Percentiles rank a stretch among this genome's conserved stretches.
Conservation (phyloP, 2,113 vertebrate genomes). For the Ptilorrhoa leucosticta region DNA sequence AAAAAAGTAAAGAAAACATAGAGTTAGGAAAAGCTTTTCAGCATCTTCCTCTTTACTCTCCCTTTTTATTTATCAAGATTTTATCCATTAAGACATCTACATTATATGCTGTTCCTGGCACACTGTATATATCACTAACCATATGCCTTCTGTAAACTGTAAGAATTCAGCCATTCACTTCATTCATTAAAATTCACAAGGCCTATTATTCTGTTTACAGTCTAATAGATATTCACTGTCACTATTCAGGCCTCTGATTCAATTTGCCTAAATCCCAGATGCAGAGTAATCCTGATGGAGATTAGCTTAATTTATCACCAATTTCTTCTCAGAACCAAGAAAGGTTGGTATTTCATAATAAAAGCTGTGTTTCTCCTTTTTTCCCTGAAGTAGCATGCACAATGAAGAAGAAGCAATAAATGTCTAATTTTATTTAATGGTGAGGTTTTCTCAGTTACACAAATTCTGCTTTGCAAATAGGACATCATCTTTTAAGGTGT, state of each 20-base stretch:
- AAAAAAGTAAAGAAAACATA: background rate
- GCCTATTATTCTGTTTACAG: constrained; percentile 78
- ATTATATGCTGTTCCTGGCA: constrained; percentile 3
- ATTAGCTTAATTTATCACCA: constrained; percentile 84
- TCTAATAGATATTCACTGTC: constrained; percentile 83
- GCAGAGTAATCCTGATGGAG: constrained; percentile 78
- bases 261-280: constrained; percentile 81
- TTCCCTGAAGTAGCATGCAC: background rate
- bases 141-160: constrained; percentile 30
- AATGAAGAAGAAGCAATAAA: background rate
- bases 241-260: constrained; percentile 77
- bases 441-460: background rate
- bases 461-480: background rate
- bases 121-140: constrained; percentile 31
- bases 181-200: constrained; percentile 77
- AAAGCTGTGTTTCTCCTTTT: constrained; percentile 24
- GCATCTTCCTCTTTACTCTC: background rate
- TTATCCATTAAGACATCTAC: constrained; percentile 30
- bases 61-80: constrained; percentile 12
- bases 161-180: constrained; percentile 63
- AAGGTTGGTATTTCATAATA: constrained; percentile 59
- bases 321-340: constrained; percentile 68
- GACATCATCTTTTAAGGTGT: background rate
- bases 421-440: background rate
- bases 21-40: background rate